Base-by-base conservation (phyloP, 2,888 invertebrate species). In the Heliothis peltigera region DNA sequence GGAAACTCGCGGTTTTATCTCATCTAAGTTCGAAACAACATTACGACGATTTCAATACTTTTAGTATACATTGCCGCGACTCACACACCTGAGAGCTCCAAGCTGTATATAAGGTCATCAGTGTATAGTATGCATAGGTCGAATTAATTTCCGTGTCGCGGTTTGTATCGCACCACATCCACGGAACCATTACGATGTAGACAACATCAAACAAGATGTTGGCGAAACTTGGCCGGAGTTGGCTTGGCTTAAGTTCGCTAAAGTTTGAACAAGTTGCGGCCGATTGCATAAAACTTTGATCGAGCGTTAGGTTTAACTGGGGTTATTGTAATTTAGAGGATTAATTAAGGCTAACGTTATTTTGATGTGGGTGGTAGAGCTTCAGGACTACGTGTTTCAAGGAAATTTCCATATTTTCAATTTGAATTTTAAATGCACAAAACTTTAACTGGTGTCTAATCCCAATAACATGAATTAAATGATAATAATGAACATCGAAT, bases 71-170 rank as follows among this genome's bases (percentile, higher is more conserved):
- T 46, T 66, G 47, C 65, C 61, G 58, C 5, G 49, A 60, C n/a
- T 43, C 10, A 8, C 2, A 43, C 48, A 58, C 51, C 19, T 32
- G 48, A 21, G 57, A 49, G 56, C 32, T 52, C 25, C 28, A 21
- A 22, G 42, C 39, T 32, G 42, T 70, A 75, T 56, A 61, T 61
- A n/a, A n/a, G 70, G 52, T 54, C 21, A 69, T 58, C 55, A 52
- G 39, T 70, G 64, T 77, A 54, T 65, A 64, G 32, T 32, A 32
- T 32, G 3, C 73, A 49, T 70, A 70, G 79, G 81, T 75, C 70
- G 76, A 83, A 84, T 85, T 86, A 88, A 88, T 88, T 84, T 86
- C 84, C 87, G 79, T 74, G 51, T 61, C 67, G 87, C 67, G 87
- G 88, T 86, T 81, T 66, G 71, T 72, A 79, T 72, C 60, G 42